A percentile compares a stretch with the other conserved stretches of the same genome.
These are phyloP conservation scores for Sebastes schlegelii DNA, from an alignment of 2,113 vertebrate species.

Conservation along the genomic window DNA sequence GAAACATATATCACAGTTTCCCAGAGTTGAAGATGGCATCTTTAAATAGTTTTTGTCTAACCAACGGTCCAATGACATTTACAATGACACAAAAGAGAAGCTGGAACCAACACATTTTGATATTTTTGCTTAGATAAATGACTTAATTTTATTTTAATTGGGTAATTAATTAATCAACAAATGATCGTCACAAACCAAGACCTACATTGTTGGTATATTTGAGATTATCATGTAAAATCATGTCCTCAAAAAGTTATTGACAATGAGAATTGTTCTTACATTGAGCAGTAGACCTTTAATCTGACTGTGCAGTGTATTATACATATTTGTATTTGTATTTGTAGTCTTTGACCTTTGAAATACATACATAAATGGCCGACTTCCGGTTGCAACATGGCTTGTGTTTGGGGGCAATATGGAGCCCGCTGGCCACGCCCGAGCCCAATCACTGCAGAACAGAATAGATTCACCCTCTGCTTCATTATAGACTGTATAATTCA, in stretches of 20 bases:
- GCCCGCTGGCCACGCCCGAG: too few species aligned
- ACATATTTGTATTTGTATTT: too few species aligned
- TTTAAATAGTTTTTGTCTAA: too few species aligned
- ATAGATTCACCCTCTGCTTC: not conserved
- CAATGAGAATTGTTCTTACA: not conserved
- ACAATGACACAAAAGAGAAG: not conserved
- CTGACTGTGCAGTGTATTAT: too few species aligned
- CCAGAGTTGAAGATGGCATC: not conserved
- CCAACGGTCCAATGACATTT: not conserved
- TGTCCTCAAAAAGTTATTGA: not conserved
- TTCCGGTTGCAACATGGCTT: too few species aligned
- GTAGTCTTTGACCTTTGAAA: too few species aligned
- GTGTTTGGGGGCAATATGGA: too few species aligned
- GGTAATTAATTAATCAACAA: not conserved
- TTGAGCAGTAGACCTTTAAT: not conserved
- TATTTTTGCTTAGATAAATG: not conserved
- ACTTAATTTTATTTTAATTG: not conserved
- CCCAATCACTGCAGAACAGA: too few species aligned
- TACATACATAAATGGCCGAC: too few species aligned
- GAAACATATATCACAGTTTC: not conserved
- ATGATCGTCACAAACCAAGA: not conserved
- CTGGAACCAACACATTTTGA: not conserved
- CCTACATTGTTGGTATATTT: not conserved
- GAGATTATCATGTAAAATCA: not conserved
- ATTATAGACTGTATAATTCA: not conserved